Base-by-base conservation (phyloP, 2,888 invertebrate species). In the Drosophila anceps region DNA sequence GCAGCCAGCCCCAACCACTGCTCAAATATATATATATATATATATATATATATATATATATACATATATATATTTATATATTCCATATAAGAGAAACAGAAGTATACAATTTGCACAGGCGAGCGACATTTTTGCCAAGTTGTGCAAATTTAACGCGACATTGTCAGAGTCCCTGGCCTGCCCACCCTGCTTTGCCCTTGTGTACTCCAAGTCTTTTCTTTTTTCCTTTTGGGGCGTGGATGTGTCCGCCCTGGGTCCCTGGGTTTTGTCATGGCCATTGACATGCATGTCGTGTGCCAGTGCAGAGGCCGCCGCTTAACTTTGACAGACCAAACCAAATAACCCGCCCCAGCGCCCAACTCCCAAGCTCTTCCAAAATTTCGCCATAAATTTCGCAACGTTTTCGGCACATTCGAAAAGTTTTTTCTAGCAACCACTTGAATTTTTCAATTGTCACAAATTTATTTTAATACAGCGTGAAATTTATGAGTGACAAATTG, bases 401-500 rank as follows among this genome's bases (percentile, higher is more conserved):
- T 80, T 82, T 75, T 87, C 76, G 70, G 71, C 73, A 72, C 76
- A 76, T 79, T 61, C 76, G 37, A 67, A 51, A 72, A 55, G 58
- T 46, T 50, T 50, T 43, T 54, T 24, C 10, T 31, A 27, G 61
- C 60, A 81, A 54, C 78, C 81, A 85, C 79, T 86, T 79, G 81
- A 81, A 79, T 69, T 85, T 86, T 74, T 76, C 89, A 88, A 90
- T 90, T 87, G 90, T 84, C 81, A 70, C 78, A 76, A 88, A 89
- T 88, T 90, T 90, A 84, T 91, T 90, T 84, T 82, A 90, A 91
- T 88, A 84, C 78, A 84, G 74, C 88, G 88, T 91, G 83, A 91
- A 91, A 91, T 91, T 91, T 91, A 85, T 91, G 90, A 83, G 69
- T 88, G 86, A 87, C 84, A 91, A 91, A 91, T 91, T 91, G 78